A percentile compares a stretch with the other conserved stretches of the same genome.
Conservation (phyloP, 1,140 invertebrate species). For the Drosophila lacteicornis region DNA sequence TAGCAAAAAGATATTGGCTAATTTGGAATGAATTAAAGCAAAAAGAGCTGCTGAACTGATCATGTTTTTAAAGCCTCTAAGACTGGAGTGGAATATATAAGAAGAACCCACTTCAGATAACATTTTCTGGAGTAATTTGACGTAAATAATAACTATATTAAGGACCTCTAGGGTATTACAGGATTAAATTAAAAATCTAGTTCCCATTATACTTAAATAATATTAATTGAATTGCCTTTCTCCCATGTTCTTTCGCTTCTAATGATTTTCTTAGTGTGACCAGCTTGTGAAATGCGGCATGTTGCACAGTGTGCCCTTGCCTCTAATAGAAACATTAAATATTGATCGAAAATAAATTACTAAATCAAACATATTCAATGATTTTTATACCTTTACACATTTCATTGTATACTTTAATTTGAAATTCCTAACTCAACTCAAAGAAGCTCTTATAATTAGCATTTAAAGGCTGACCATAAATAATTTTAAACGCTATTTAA, state of each 20-base stretch:
- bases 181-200: too few relatives aligned
- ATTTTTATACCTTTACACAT: too few relatives aligned
- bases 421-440: too few relatives aligned
- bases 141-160: too few relatives aligned
- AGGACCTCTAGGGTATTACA: too few relatives aligned
- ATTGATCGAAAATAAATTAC: too few relatives aligned
- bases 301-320: conserved; percentile 2
- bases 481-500: background rate
- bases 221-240: background rate
- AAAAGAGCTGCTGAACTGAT: background rate
- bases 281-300: background rate
- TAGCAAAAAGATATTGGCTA: background rate
- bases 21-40: background rate
- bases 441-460: too few relatives aligned
- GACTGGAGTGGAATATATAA: background rate
- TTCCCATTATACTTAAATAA: too few relatives aligned
- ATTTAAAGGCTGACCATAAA: too few relatives aligned
- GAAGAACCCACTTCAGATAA: background rate
- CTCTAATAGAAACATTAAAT: background rate
- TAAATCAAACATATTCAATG: too few relatives aligned
- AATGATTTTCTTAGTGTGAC: background rate
- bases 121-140: background rate
- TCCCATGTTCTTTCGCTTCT: background rate
- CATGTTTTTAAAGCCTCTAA: background rate
- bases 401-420: background rate